Conservation (phyloP, 2,888 invertebrate species). For the Maniola hyperantus region DNA sequence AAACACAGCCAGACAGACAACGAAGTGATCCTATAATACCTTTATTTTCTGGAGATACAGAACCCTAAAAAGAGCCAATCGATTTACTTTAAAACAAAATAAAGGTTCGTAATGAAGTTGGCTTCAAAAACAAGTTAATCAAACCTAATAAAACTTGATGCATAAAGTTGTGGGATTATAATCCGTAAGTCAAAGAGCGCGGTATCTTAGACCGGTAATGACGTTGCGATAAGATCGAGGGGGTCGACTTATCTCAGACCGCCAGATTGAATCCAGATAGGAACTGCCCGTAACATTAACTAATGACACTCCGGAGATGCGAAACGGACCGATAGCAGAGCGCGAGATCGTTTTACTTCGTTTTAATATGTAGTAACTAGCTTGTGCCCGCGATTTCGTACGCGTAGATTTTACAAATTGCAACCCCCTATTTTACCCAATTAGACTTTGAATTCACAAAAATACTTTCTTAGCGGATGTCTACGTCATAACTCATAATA, state of each 20-base stretch:
- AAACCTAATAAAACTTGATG: slow-evolving; percentile 16
- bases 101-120: background rate
- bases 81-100: background rate
- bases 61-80: too few relatives aligned
- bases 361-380: slow-evolving; percentile 25
- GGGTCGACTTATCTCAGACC: slow-evolving; percentile 61
- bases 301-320: slow-evolving; percentile 53
- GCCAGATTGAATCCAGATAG: slow-evolving; percentile 45
- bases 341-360: slow-evolving; percentile 32
- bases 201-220: slow-evolving; percentile 57
- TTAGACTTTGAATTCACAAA: too few relatives aligned
- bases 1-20: too few relatives aligned
- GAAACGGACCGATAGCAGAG: slow-evolving; percentile 50
- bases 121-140: slow-evolving; percentile 1
- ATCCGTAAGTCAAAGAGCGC: slow-evolving; percentile 33
- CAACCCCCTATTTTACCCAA: too few relatives aligned
- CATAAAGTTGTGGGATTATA: slow-evolving; percentile 24
- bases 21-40: too few relatives aligned
- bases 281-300: slow-evolving; percentile 48
- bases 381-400: too few relatives aligned
- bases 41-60: too few relatives aligned
- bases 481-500: too few relatives aligned
- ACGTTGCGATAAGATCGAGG: slow-evolving; percentile 54
- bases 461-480: too few relatives aligned
- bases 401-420: too few relatives aligned